Conservation (phyloP, 2,888 invertebrate genomes). For the Tipula lateralis region DNA sequence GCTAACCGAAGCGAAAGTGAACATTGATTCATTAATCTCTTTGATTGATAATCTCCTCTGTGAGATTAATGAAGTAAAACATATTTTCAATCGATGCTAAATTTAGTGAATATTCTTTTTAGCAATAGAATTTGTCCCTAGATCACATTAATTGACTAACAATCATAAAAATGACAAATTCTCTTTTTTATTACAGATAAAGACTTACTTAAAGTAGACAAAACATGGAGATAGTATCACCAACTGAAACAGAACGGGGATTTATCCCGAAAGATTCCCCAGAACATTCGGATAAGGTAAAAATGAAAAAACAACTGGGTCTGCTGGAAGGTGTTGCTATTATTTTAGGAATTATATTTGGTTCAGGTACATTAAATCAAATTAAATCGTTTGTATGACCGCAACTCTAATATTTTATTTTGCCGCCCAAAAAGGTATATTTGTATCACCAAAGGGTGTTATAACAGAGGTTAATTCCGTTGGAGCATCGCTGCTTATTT, state of each 20-base stretch:
- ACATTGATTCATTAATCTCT: too few species aligned
- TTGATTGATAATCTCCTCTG: too few species aligned
- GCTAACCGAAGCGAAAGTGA: too few species aligned
- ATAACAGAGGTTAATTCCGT: constrained; percentile 84
- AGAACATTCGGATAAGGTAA: constrained; percentile 53
- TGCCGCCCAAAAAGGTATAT: constrained; percentile 63
- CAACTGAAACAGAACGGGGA: neutral
- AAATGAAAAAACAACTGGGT: constrained; percentile 84
- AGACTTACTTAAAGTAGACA: neutral
- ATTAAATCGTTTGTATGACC: neutral
- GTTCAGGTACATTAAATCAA: constrained; percentile 60
- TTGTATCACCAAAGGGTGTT: constrained; percentile 93
- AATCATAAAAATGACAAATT: too few species aligned
- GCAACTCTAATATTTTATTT: neutral
- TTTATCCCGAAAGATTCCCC: neutral
- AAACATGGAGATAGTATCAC: neutral
- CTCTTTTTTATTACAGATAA: neutral
- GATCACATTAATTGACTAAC: too few species aligned
- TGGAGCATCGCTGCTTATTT: constrained; percentile 80
- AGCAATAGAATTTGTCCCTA: too few species aligned
- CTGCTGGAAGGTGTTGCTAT: constrained; percentile 88
- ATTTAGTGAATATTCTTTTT: too few species aligned
- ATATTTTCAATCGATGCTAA: too few species aligned
- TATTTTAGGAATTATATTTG: constrained; percentile 90
- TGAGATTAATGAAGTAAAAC: too few species aligned